Evolutionary conservation across 2,113 vertebrate genomes (phyloP).

Genomic region (Gopherus evgoodei): DNA sequence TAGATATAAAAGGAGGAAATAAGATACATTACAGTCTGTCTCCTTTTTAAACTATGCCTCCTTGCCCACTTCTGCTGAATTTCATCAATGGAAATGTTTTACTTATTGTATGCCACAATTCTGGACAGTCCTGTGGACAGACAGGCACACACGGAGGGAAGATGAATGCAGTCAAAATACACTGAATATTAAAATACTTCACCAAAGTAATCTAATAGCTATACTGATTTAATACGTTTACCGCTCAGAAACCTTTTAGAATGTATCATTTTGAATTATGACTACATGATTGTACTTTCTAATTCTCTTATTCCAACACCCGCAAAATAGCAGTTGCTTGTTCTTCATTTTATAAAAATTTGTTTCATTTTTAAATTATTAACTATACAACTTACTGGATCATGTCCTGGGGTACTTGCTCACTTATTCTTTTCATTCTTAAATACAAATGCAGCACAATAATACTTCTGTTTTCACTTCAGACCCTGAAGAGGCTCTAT

Average conservation of each 20-base stretch:
- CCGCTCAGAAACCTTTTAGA: conserved; percentile 61
- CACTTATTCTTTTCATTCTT: conserved; percentile 39
- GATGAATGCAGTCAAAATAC: neutral
- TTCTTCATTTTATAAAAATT: conserved; percentile 50
- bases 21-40: neutral
- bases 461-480: neutral
- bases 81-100: neutral
- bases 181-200: neutral
- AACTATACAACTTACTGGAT: conserved; percentile 35
- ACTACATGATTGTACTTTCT: conserved; percentile 46
- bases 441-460: neutral
- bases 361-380: conserved; percentile 58
- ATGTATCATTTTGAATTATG: conserved; percentile 46
- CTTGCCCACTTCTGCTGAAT: neutral
- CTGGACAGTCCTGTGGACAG: neutral
- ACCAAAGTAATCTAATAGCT: conserved; percentile 30
- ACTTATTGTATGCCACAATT: neutral
- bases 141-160: neutral
- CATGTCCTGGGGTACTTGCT: conserved; percentile 47
- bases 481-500: neutral
- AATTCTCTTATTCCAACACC: conserved; percentile 10
- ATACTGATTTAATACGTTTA: conserved; percentile 41
- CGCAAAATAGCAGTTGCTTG: neutral
- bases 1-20: neutral
- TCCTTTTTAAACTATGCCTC: neutral